Evolutionary conservation across 1,140 invertebrate species (phyloP).

Genomic region (Hetaerina americana): DNA sequence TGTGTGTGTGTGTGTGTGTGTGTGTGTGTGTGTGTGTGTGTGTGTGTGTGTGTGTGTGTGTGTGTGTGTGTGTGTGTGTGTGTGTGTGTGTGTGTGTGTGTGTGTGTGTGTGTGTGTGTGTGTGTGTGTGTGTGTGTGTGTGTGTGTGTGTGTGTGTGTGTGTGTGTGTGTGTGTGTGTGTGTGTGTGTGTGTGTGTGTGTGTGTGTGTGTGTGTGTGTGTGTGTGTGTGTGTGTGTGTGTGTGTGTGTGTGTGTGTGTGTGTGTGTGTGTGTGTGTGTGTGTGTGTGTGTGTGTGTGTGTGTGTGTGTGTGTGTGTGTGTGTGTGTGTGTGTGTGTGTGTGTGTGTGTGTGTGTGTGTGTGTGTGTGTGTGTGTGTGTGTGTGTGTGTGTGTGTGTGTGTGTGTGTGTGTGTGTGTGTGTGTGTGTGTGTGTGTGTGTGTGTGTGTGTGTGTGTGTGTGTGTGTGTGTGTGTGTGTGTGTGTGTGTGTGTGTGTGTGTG

Average conservation of each 20-base stretch:
- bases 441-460: too few relatives aligned
- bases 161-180: conserved; percentile 23
- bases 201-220: conserved; percentile 22
- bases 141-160: conserved; percentile 24
- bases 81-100: conserved; percentile 20
- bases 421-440: too few relatives aligned
- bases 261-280: conserved; percentile 20
- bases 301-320: not conserved
- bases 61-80: conserved; percentile 20
- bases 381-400: too few relatives aligned
- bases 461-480: too few relatives aligned
- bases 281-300: conserved; percentile 21
- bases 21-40: conserved; percentile 20
- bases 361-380: too few relatives aligned
- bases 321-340: too few relatives aligned
- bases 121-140: conserved; percentile 21
- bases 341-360: too few relatives aligned
- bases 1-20: conserved; percentile 20
- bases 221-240: conserved; percentile 25
- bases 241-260: conserved; percentile 24
- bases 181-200: conserved; percentile 21
- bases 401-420: too few relatives aligned
- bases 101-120: conserved; percentile 22
- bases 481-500: too few relatives aligned
- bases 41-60: conserved; percentile 21